Evolutionary conservation across 2,797 vertebrate genomes (phyloP).

Genomic region (Lepilemur septentrionalis): DNA sequence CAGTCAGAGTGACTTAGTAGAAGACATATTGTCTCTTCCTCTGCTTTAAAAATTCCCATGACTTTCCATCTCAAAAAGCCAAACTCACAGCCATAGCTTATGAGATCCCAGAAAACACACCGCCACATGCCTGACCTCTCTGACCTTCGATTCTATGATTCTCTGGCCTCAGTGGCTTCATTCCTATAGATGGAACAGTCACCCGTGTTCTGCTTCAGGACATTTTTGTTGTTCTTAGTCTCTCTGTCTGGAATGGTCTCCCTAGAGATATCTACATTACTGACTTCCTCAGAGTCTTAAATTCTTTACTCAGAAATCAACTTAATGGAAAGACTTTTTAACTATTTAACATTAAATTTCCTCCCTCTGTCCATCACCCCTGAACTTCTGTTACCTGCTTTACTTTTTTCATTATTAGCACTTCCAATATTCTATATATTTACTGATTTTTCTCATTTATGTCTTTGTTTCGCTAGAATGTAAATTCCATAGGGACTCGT

Average conservation of each 20-base stretch:
- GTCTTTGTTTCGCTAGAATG: not conserved
- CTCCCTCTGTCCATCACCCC: not conserved
- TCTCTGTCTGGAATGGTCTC: not conserved
- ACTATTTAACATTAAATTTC: not conserved
- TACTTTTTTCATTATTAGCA: not conserved
- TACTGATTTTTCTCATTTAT: not conserved
- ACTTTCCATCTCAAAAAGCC: not conserved
- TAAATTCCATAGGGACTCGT: not conserved
- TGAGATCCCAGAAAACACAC: not conserved
- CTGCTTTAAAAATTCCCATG: not conserved
- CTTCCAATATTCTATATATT: not conserved
- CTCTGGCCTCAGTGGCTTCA: not conserved
- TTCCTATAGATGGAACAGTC: not conserved
- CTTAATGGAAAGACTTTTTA: not conserved
- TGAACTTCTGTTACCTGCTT: not conserved
- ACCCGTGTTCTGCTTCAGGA: not conserved
- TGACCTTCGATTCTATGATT: not conserved
- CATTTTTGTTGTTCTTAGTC: not conserved
- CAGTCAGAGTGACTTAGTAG: not conserved
- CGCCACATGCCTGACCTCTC: not conserved
- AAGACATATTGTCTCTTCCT: not conserved
- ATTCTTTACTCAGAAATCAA: constrained; percentile 7
- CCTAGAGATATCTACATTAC: not conserved
- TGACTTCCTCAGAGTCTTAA: constrained; percentile 1
- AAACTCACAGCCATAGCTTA: not conserved